Percentiles rank a stretch among this genome's conserved stretches.
phyloP scores from a whole-genome alignment of 2,113 vertebrate species.

The Barnardius zonarius region DNA sequence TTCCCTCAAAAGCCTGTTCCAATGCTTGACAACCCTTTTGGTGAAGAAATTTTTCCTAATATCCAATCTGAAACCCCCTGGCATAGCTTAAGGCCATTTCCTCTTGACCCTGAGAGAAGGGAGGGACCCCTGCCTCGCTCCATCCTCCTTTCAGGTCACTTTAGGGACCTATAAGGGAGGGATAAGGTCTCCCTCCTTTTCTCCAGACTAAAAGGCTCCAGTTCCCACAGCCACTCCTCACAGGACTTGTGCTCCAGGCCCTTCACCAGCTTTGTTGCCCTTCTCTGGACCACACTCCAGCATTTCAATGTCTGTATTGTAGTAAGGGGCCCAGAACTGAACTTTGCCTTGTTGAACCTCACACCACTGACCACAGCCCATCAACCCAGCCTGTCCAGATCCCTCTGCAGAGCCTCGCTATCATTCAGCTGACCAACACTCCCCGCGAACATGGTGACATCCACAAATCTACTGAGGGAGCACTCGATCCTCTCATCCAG shows the following conservation, averaged over 20 bases:
- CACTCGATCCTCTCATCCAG: not conserved
- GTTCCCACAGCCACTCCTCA: not conserved
- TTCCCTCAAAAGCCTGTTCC: not conserved
- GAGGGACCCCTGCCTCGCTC: not conserved
- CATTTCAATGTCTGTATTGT: not conserved
- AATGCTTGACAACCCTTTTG: not conserved
- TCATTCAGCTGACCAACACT: not conserved
- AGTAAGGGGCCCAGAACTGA: not conserved
- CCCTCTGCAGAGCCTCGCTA: not conserved
- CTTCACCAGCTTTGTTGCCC: not conserved
- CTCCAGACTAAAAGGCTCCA: not conserved
- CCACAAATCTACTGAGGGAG: not conserved
- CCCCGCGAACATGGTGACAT: not conserved
- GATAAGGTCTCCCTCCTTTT: not conserved
- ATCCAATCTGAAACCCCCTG: not conserved
- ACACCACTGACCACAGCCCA: rapidly evolving
- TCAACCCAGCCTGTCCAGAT: not conserved
- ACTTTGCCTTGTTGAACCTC: not conserved
- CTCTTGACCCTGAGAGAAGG: not conserved
- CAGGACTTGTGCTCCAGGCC: not conserved
- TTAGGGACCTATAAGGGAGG: not conserved
- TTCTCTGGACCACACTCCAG: not conserved
- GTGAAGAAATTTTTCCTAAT: not conserved
- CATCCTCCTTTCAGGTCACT: not conserved
- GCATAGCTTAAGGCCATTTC: not conserved